Base-by-base conservation (phyloP, 2,888 invertebrate species). In the Theodoxus fluviatilis region DNA sequence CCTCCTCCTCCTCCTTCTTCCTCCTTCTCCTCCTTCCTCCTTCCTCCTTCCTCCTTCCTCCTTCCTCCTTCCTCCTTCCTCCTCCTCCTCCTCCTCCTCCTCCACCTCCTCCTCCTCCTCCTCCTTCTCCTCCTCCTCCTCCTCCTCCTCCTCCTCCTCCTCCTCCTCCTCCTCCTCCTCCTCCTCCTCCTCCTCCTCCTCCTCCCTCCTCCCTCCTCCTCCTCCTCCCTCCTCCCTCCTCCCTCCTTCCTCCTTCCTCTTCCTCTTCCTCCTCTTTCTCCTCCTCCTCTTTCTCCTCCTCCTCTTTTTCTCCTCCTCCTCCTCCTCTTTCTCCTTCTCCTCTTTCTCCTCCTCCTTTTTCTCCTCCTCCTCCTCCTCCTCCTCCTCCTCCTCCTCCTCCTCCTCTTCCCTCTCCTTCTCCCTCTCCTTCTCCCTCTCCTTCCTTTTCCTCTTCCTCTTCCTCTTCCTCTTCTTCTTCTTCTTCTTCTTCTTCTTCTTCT, bases 1-100 rank as follows among this genome's bases (percentile, higher is more conserved):
- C 65, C 38, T 65, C 65, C 7, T 65, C 65, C 22, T 65, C 43
- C 65, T 43, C 65, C 25, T 40, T 43, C 65, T 31, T n/a, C n/a
- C n/a, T n/a, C n/a, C n/a, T n/a, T n/a, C n/a, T n/a, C n/a, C n/a
- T n/a, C n/a, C n/a, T 18, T n/a, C 25, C 15, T 52, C 15, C 2
- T 25, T 52, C n/a, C 25, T 25, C 52, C 25, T 25, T 52, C 7
- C 52, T 52, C 57, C 7, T 33, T 57, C 57, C 31, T 7, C 31
- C 25, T 57, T 33, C 31, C 7, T 57, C 57, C 31, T 7, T 57
- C 25, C 31, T 7, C 31, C 57, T 57, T 4, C 33, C 57, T n/a
- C n/a, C n/a, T n/a, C n/a, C n/a, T n/a, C n/a, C n/a, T n/a, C n/a
- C n/a, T n/a, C n/a, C n/a, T n/a, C n/a, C n/a, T n/a, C n/a, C n/a